Conservation (phyloP, 2,113 vertebrate genomes). For the Corythoichthys haematopterus region DNA sequence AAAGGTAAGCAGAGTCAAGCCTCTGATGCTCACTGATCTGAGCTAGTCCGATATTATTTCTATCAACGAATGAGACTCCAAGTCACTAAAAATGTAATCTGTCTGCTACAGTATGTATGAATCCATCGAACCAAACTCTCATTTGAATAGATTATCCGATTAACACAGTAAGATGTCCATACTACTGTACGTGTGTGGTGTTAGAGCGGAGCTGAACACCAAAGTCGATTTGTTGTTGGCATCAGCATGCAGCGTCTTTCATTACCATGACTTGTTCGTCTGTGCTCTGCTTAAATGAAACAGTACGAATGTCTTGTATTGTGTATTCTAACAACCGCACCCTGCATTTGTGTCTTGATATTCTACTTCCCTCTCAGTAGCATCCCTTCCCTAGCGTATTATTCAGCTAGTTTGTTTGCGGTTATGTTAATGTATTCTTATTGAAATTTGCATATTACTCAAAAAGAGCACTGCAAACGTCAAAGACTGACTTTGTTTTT, state of each 20-base stretch:
- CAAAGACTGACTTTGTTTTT: slow-evolving; percentile 40
- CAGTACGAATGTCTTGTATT: slow-evolving; percentile 37
- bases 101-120: no score
- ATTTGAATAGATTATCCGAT: background rate
- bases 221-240: slow-evolving; percentile 42
- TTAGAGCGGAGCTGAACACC: slow-evolving; percentile 18
- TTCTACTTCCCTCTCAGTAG: slow-evolving; percentile 27
- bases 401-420: slow-evolving; percentile 15
- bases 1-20: background rate
- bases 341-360: slow-evolving; percentile 13
- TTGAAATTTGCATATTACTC: slow-evolving; percentile 69
- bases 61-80: background rate
- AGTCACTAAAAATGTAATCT: background rate
- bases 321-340: background rate
- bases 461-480: slow-evolving; percentile 39
- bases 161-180: background rate
- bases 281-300: slow-evolving; percentile 57
- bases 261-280: slow-evolving; percentile 56
- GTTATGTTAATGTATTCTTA: slow-evolving; percentile 64
- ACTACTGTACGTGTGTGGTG: slow-evolving; percentile 17
- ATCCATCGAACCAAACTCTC: no score
- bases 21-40: background rate
- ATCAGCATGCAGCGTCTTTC: slow-evolving; percentile 31
- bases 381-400: slow-evolving; percentile 13
- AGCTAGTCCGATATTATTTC: background rate